Evolutionary conservation across 2,113 vertebrate species (phyloP).

Genomic region (Mixornis gularis): DNA sequence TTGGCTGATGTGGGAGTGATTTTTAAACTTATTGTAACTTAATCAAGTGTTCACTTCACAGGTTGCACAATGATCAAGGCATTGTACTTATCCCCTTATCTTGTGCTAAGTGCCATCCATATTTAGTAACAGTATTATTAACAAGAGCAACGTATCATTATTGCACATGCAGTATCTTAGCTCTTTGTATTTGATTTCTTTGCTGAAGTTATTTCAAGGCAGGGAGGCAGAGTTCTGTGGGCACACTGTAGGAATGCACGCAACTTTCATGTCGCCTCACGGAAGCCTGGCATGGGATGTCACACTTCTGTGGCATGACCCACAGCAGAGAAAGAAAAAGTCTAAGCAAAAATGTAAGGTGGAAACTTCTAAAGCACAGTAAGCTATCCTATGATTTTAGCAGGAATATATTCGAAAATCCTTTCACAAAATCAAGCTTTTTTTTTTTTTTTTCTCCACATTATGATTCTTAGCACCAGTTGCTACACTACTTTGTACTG

Average conservation of each 20-base stretch:
- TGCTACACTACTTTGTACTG: not conserved
- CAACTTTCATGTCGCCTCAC: fast-evolving
- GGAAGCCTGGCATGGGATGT: not conserved
- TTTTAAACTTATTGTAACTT: not conserved
- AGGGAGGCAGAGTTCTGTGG: not conserved
- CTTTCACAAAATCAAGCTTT: not conserved
- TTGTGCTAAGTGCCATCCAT: not conserved
- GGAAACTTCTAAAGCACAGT: not conserved
- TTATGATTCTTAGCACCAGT: not conserved
- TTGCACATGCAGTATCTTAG: not conserved
- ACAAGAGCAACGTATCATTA: not conserved
- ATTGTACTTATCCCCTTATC: not conserved
- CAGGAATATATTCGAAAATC: not conserved
- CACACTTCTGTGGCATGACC: fast-evolving
- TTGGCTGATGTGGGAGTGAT: not conserved
- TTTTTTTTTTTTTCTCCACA: not conserved
- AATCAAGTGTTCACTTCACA: not conserved
- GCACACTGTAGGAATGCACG: not conserved
- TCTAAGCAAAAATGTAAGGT: not conserved
- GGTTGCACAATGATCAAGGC: not conserved
- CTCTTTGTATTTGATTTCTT: not conserved
- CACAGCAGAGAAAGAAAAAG: not conserved
- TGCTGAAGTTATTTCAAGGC: not conserved
- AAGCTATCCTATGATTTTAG: not conserved
- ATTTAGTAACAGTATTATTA: not conserved